These are phyloP conservation scores for Subacronicta megacephala DNA, from an alignment of 2,888 invertebrate species.

Conservation along the genomic window DNA sequence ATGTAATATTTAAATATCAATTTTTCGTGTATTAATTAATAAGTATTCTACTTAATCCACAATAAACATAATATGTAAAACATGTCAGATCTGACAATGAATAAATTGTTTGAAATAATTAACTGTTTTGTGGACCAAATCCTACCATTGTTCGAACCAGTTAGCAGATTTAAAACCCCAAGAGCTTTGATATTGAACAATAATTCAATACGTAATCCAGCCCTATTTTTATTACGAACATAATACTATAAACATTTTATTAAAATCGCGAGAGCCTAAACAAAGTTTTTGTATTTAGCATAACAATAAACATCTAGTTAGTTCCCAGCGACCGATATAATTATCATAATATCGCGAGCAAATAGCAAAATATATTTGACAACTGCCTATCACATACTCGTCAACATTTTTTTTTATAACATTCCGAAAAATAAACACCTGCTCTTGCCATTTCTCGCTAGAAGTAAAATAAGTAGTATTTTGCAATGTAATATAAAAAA, in stretches of 20 bases:
- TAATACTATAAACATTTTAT: constrained; percentile 57
- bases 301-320: constrained; percentile 71
- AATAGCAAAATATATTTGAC: constrained; percentile 53
- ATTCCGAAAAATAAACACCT: constrained; percentile 22
- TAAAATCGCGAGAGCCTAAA: constrained; percentile 45
- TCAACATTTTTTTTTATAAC: constrained; percentile 8
- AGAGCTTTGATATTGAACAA: constrained; percentile 63
- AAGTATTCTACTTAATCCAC: constrained; percentile 11
- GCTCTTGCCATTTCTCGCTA: constrained; percentile 21
- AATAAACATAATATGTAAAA: constrained; percentile 19
- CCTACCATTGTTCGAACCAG: constrained; percentile 65
- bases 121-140: constrained; percentile 62
- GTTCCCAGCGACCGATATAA: constrained; percentile 57
- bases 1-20: not conserved
- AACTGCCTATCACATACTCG: constrained; percentile 28
- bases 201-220: constrained; percentile 69
- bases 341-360: constrained; percentile 68
- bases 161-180: constrained; percentile 60
- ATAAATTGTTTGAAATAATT: constrained; percentile 39
- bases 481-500: too few relatives aligned
- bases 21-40: not conserved
- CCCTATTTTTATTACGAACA: constrained; percentile 43
- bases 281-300: constrained; percentile 70
- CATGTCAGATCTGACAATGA: constrained; percentile 18
- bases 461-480: too few relatives aligned